Evolutionary conservation across 2,113 vertebrate genomes (phyloP), one percentile per base, ranked within the genome.

Genomic region (Panurus biarmicus): DNA sequence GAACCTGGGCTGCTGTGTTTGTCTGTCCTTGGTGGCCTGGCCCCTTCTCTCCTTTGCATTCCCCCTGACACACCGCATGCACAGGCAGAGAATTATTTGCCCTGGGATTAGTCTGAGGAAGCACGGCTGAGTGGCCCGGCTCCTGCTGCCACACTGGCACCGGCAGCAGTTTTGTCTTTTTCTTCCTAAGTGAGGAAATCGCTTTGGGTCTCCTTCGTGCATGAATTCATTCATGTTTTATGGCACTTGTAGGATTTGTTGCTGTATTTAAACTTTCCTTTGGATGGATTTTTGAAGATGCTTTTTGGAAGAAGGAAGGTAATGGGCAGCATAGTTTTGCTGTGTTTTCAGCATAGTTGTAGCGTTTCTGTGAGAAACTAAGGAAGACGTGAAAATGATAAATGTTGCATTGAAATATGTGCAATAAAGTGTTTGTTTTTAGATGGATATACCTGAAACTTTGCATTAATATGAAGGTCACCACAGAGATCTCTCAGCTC

Each of bases 31-130:
- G 64, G 17, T 36, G 10, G 24, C 22, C 22, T 9, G 28, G 14
- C 14, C 47, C 8, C 35, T 28, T 65, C n/a, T 54, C 25, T 67
- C 7, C 23, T 14, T 28, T 14, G 7, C 21, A 0, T 33, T 56
- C 6, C n/a, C 58, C 1, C 4, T 13, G 45, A 10, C 23, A 21
- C 33, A 4, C 23, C 7, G 0, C 8, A 4, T 3, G 47, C 31
- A 6, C 33, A 13, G 61, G 26, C 18, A 29, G 40, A 23, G 56
- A 40, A 35, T 14, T 33, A 2, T 7, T 26, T 48, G 58, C 28
- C 21, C 22, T n/a, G 50, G 36, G 25, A n/a, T 33, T 20, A 2
- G 18, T 26, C 19, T 3, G 45, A 48, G 40, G 53, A 25, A 11
- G 33, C 23, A 11, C 8, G 12, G 28, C 42, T n/a, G 42, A 29